A percentile compares a stretch with the other conserved stretches of the same genome.
phyloP scores from a whole-genome alignment of 2,113 vertebrate species.

The Ameiurus melas region DNA sequence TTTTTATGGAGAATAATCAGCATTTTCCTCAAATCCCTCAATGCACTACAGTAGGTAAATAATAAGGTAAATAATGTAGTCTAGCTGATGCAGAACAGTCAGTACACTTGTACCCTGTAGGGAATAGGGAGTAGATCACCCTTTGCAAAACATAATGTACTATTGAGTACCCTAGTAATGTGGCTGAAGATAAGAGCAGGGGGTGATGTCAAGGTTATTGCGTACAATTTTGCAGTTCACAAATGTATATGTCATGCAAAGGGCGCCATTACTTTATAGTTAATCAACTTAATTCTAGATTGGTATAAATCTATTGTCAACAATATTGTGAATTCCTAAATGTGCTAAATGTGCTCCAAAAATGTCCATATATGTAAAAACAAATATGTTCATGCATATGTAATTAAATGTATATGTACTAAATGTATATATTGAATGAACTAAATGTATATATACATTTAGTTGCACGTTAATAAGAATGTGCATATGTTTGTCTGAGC shows the following conservation, averaged over 20 bases:
- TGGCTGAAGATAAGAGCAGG: not conserved
- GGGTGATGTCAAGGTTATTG: not conserved
- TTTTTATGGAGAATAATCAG: not conserved
- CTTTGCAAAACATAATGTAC: not conserved
- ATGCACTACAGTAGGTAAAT: not conserved
- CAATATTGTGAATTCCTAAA: too few relatives aligned
- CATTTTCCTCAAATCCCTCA: not conserved
- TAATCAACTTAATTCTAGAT: not conserved
- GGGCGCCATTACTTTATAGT: not conserved
- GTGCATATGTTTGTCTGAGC: not conserved
- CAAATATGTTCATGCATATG: not conserved
- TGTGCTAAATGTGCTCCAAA: not conserved
- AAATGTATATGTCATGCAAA: not conserved
- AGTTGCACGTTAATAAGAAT: not conserved
- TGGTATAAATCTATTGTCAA: not conserved
- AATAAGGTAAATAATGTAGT: not conserved
- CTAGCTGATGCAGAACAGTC: not conserved
- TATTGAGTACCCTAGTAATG: not conserved
- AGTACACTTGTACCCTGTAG: not conserved
- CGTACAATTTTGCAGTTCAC: not conserved
- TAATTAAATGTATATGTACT: too few relatives aligned
- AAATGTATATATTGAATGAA: not conserved
- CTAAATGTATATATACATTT: not conserved
- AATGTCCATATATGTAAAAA: not conserved
- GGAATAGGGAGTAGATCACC: not conserved